These are phyloP conservation scores for Drosophila mulleri DNA, from an alignment of 2,888 invertebrate species.

Conservation along the genomic window DNA sequence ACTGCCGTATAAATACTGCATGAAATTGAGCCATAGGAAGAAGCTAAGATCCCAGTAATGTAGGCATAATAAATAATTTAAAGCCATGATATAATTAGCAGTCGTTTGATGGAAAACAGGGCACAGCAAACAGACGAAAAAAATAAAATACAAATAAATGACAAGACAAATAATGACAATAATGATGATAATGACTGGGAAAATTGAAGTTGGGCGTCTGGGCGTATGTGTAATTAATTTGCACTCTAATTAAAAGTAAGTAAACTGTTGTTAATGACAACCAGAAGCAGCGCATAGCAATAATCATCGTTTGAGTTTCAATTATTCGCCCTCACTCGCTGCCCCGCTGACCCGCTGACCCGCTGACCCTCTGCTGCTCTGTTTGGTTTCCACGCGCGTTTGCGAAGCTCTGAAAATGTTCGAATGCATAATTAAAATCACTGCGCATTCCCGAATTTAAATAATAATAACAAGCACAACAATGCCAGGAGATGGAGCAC, in stretches of 20 bases:
- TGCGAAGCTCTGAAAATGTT: slow-evolving; percentile 45
- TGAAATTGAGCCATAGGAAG: slow-evolving; percentile 17
- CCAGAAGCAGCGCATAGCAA: slow-evolving; percentile 28
- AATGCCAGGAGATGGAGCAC: slow-evolving; percentile 49
- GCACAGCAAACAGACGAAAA: neutral
- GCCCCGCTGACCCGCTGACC: neutral
- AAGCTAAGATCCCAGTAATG: slow-evolving; percentile 23
- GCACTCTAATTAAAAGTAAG: slow-evolving; percentile 60
- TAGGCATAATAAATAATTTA: slow-evolving; percentile 44
- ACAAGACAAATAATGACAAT: neutral
- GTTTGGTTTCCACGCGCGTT: too few species aligned
- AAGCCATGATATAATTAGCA: slow-evolving; percentile 63
- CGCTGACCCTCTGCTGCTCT: too few species aligned
- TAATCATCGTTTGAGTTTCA: slow-evolving; percentile 40
- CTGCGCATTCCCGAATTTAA: slow-evolving; percentile 64
- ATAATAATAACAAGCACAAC: slow-evolving; percentile 68
- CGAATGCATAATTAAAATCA: slow-evolving; percentile 72
- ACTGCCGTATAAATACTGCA: neutral
- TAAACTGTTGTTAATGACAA: slow-evolving; percentile 35
- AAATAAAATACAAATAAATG: neutral
- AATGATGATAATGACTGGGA: neutral
- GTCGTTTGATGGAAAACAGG: slow-evolving; percentile 34
- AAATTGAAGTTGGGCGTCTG: slow-evolving; percentile 5
- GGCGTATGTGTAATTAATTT: slow-evolving; percentile 54
- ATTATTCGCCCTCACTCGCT: slow-evolving; percentile 19